phyloP scores from a whole-genome alignment of 2,797 vertebrate genomes.

The Microhierax caerulescens region DNA sequence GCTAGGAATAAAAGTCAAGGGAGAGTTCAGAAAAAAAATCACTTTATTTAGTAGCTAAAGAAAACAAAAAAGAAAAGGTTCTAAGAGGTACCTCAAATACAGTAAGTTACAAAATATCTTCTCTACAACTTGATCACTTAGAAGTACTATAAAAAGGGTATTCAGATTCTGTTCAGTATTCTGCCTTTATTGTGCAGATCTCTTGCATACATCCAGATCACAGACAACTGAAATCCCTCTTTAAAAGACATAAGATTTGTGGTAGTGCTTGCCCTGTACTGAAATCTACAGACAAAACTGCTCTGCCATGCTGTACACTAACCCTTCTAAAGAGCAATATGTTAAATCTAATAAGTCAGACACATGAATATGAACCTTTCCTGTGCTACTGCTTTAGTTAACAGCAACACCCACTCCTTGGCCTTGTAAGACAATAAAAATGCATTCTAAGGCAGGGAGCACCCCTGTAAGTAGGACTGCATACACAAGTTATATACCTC shows the following conservation, averaged over 20 bases:
- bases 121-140: not conserved
- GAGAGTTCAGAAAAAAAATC: not conserved
- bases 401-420: not conserved
- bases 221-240: not conserved
- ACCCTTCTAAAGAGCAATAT: not conserved
- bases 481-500: not conserved
- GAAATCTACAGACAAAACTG: not conserved
- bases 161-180: not conserved
- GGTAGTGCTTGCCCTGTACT: not conserved
- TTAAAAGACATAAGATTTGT: not conserved
- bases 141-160: not conserved
- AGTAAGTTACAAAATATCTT: not conserved
- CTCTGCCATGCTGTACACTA: not conserved
- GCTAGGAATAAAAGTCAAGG: conserved; percentile 79
- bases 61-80: conserved; percentile 68
- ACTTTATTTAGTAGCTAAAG: conserved; percentile 83
- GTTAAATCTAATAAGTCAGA: not conserved
- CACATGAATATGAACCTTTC: no score
- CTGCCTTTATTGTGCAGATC: not conserved
- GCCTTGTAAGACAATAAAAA: not conserved
- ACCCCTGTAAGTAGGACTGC: not conserved
- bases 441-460: not conserved
- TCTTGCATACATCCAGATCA: not conserved
- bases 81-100: conserved; percentile 57
- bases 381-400: not conserved